These are phyloP conservation scores for Hemiprocne comata DNA, from an alignment of 2,113 vertebrate genomes.

Conservation along the genomic window DNA sequence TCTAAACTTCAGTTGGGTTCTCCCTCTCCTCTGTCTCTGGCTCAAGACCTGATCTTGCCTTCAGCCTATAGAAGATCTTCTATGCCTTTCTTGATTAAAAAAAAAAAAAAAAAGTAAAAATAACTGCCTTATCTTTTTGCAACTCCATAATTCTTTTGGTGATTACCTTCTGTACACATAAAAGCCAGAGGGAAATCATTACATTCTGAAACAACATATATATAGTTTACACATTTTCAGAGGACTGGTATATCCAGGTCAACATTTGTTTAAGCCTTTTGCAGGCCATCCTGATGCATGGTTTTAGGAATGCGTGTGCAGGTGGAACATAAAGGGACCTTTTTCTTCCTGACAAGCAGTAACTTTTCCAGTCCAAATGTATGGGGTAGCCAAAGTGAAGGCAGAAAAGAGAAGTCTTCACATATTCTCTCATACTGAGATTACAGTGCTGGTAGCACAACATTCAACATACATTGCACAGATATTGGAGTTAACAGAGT, in stretches of 20 bases:
- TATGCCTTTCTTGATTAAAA: background rate
- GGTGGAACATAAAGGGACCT: background rate
- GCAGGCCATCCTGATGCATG: background rate
- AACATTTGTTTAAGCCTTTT: background rate
- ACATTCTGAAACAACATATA: background rate
- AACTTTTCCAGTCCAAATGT: background rate
- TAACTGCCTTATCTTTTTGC: background rate
- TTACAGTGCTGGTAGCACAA: background rate
- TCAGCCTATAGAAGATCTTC: background rate
- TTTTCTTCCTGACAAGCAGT: background rate
- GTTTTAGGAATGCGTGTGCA: background rate
- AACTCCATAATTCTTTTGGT: background rate
- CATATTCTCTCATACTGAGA: background rate
- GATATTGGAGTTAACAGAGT: background rate
- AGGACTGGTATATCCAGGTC: background rate
- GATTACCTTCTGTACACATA: background rate
- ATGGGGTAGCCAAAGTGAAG: background rate
- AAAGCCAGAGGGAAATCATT: background rate
- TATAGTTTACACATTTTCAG: background rate
- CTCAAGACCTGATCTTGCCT: background rate
- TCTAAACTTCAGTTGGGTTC: background rate
- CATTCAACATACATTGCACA: background rate
- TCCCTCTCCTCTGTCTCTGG: background rate
- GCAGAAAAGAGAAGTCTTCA: background rate
- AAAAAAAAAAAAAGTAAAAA: background rate